Percentiles rank a stretch among this genome's conserved stretches.
phyloP scores from a whole-genome alignment of 2,113 vertebrate genomes.

The Leucopsar rothschildi region DNA sequence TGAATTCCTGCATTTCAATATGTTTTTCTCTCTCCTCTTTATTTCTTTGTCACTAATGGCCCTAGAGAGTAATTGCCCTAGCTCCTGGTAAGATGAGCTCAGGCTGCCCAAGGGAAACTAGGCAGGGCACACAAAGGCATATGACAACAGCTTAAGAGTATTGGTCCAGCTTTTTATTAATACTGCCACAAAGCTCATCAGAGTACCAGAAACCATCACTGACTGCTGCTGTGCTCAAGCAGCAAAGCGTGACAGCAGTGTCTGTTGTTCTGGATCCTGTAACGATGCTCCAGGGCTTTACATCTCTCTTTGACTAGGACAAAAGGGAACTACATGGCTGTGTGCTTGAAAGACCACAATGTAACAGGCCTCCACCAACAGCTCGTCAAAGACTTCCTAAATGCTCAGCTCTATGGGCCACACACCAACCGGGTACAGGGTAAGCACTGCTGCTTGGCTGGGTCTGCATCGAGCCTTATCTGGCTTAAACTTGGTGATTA shows the following conservation, averaged over 20 bases:
- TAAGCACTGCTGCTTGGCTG: constrained; percentile 40
- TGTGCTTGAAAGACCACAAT: constrained; percentile 64
- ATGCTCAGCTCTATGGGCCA: constrained; percentile 78
- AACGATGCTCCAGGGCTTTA: accelerated
- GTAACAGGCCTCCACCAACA: constrained; percentile 67
- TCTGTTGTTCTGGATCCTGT: background rate
- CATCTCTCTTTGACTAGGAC: constrained; percentile 65
- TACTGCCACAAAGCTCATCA: background rate
- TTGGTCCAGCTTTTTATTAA: background rate
- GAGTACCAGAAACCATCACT: background rate
- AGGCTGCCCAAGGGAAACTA: background rate
- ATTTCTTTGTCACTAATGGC: background rate
- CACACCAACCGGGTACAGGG: constrained; percentile 78
- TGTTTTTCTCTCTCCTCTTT: no score
- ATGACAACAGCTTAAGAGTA: background rate
- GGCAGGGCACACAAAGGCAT: accelerated
- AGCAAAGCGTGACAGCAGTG: background rate
- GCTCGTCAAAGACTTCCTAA: constrained; percentile 80
- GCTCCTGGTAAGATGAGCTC: background rate
- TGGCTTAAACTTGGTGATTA: background rate
- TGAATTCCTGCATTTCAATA: background rate
- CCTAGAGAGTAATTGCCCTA: background rate
- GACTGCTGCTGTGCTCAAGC: background rate
- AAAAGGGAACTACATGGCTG: constrained; percentile 76
- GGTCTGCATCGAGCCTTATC: background rate